Evolutionary conservation across 2,888 invertebrate genomes (phyloP).

Genomic region (Rhamnusium bicolor): DNA sequence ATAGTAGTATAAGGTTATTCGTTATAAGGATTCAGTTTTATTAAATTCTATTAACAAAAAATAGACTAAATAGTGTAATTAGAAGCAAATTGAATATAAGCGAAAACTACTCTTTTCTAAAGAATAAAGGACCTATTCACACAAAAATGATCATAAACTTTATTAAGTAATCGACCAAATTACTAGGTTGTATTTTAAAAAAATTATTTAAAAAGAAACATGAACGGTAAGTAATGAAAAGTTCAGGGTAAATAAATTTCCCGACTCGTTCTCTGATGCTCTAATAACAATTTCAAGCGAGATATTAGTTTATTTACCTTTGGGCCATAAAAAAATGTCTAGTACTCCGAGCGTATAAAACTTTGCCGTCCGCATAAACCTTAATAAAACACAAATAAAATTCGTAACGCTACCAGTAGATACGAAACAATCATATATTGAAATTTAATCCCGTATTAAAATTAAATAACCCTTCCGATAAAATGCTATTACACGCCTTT

Average conservation of each 20-base stretch:
- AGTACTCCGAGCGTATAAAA: background rate
- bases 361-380: background rate
- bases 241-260: background rate
- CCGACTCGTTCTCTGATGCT: background rate
- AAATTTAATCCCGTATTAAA: slow-evolving; percentile 31
- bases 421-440: slow-evolving; percentile 31
- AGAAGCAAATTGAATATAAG: too few relatives aligned
- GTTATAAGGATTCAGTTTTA: too few relatives aligned
- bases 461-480: slow-evolving; percentile 37
- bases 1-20: too few relatives aligned
- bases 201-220: too few relatives aligned
- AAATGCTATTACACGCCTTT: slow-evolving; percentile 33
- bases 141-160: too few relatives aligned
- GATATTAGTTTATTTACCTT: background rate
- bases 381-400: slow-evolving; percentile 24
- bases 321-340: background rate
- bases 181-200: too few relatives aligned
- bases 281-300: background rate
- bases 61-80: too few relatives aligned
- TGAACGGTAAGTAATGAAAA: too few relatives aligned
- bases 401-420: slow-evolving; percentile 31
- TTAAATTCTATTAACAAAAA: too few relatives aligned
- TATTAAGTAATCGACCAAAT: too few relatives aligned
- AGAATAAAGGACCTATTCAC: too few relatives aligned
- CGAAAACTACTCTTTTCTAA: too few relatives aligned